phyloP scores from a whole-genome alignment of 2,797 vertebrate genomes.

The Aphelocoma californica region DNA sequence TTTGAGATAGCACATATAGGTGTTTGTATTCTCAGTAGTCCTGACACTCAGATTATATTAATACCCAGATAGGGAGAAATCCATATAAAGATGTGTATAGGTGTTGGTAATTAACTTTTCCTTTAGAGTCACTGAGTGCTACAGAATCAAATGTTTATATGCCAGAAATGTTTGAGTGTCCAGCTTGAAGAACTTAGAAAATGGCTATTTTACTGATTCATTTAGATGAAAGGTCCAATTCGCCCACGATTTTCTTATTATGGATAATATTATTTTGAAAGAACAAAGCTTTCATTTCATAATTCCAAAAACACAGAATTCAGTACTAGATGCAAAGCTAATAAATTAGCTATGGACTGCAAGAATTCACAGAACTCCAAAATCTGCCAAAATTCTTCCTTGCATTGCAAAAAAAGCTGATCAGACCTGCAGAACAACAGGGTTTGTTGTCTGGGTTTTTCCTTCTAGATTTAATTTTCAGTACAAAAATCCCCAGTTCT shows the following conservation, averaged over 20 bases:
- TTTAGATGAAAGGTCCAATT: background rate
- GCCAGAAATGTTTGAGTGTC: background rate
- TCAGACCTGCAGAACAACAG: background rate
- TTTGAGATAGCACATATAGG: background rate
- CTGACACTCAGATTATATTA: background rate
- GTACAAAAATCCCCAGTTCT: fast-evolving
- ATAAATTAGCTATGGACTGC: background rate
- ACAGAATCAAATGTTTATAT: background rate
- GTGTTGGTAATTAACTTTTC: background rate
- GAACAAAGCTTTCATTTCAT: background rate
- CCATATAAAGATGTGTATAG: background rate
- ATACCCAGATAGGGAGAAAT: background rate
- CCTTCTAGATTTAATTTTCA: background rate
- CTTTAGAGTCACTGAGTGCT: background rate
- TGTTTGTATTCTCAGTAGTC: background rate
- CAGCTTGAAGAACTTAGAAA: background rate
- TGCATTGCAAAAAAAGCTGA: background rate
- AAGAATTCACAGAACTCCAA: background rate
- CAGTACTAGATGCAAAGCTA: background rate
- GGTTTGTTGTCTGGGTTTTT: background rate
- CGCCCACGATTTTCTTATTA: background rate
- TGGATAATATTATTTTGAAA: background rate
- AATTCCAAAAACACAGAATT: background rate
- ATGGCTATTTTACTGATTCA: background rate
- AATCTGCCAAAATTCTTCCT: background rate